Conservation (phyloP, 2,113 vertebrate species). For the Sprattus sprattus region DNA sequence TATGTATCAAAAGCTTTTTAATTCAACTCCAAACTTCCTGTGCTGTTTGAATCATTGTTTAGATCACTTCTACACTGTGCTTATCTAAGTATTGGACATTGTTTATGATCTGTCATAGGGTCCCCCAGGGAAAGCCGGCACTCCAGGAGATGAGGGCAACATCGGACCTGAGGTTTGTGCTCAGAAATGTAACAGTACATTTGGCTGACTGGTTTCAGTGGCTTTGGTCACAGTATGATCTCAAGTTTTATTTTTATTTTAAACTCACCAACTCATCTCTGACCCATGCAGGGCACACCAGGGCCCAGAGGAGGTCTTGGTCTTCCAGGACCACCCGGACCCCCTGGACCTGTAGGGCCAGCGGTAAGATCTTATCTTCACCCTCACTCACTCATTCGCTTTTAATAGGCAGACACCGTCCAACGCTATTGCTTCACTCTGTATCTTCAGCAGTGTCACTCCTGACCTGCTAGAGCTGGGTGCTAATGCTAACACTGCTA, state of each 20-base stretch:
- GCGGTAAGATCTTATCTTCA: slow-evolving; percentile 58
- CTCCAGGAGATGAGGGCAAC: slow-evolving; percentile 74
- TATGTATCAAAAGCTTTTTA: slow-evolving; percentile 54
- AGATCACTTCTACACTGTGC: background rate
- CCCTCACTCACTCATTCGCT: background rate
- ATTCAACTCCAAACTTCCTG: background rate
- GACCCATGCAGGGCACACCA: slow-evolving; percentile 62
- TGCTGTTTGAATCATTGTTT: background rate
- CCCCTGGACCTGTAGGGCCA: slow-evolving; percentile 68
- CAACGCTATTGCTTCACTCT: background rate
- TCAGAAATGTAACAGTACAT: background rate
- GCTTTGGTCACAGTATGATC: background rate
- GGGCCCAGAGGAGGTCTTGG: slow-evolving; percentile 66
- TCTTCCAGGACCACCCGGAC: slow-evolving; percentile 61
- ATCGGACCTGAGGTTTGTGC: slow-evolving; percentile 76
- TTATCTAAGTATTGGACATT: background rate
- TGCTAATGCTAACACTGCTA: background rate
- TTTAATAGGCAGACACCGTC: background rate
- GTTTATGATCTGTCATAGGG: slow-evolving; percentile 57
- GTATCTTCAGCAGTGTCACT: background rate
- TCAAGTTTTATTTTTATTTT: background rate
- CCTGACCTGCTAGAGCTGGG: background rate
- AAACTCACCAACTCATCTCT: background rate
- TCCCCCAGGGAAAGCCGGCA: slow-evolving; percentile 72
- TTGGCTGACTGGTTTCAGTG: background rate